Base-by-base conservation (phyloP, 64 coral and sea anemone genomes). In the Montipora foliosa region DNA sequence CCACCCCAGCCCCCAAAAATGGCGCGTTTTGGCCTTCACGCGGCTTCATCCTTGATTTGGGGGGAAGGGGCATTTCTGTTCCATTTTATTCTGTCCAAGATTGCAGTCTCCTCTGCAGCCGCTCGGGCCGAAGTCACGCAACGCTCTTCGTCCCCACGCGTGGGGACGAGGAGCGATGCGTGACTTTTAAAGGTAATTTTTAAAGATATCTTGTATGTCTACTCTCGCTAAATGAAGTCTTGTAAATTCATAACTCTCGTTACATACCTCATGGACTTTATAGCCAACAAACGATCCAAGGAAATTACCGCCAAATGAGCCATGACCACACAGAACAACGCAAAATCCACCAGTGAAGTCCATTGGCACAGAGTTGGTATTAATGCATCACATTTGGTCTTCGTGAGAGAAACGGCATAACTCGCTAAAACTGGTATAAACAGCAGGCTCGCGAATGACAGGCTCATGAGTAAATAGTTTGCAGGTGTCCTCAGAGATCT, bases 201-300 rank as follows among this genome's bases (percentile, higher is more conserved):
- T 37, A 37, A 37, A 37, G 37, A 2, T 37, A 37, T 37, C 37
- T 37, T 37, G 37, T 55, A 55, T 7, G 52, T 5, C 10, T 55
- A 55, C 52, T 55, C 52, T 55, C 52, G 52, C 52, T 7, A 55
- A 55, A 37, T 2, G 37, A 37, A 37, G 37, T 37, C 37, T 37
- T 2, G 37, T 37, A 37, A 37, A 37, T 37, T 37, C 0, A 16
- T 4, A 8, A 6, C 44, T 86, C 9, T 21, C 1, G 55, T 11
- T 49, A 69, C 64, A 12, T 49, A 86, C 82, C 82, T 86, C 82
- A 86, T 86, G 6, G 82, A 46, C 47, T 86, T 86, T 22, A 86
- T 86, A 10, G 82, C 64, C 17, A 86, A 5, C 3, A 86, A 47
- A 8, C 82, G 82, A 86, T 86, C 82, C 82, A 86, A 72, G 2